phyloP scores from a whole-genome alignment of 2,797 vertebrate species.

The Paguma larvata region DNA sequence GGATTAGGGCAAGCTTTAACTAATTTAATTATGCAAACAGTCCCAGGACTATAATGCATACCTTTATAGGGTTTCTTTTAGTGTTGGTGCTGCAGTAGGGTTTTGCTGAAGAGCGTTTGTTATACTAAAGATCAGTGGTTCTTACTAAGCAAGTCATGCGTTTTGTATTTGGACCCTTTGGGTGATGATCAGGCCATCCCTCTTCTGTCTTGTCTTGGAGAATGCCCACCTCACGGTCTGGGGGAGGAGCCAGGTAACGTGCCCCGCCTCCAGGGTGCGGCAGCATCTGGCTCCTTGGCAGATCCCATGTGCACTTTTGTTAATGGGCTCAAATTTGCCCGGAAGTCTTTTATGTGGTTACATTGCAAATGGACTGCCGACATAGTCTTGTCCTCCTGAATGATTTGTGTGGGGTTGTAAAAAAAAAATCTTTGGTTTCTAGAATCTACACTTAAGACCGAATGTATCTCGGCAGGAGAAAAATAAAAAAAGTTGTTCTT shows the following conservation, averaged over 20 bases:
- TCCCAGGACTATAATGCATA: background rate
- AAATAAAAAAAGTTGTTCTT: slow-evolving; percentile 72
- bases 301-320: slow-evolving; percentile 86
- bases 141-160: background rate
- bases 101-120: slow-evolving; percentile 15
- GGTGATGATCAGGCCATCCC: background rate
- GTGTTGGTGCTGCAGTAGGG: background rate
- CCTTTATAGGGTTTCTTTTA: slow-evolving; percentile 9
- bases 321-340: slow-evolving; percentile 86
- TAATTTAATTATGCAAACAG: slow-evolving; percentile 38
- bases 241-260: slow-evolving; percentile 78
- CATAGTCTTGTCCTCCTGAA: slow-evolving; percentile 77
- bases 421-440: slow-evolving; percentile 32
- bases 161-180: slow-evolving; percentile 35
- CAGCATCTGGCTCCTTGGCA: slow-evolving; percentile 87
- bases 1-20: slow-evolving; percentile 19
- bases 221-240: slow-evolving; percentile 79
- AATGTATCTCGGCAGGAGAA: slow-evolving; percentile 81
- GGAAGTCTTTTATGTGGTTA: slow-evolving; percentile 88
- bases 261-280: slow-evolving; percentile 53
- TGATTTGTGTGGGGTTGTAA: slow-evolving; percentile 47
- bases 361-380: slow-evolving; percentile 86
- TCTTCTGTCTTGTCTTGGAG: slow-evolving; percentile 70
- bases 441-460: background rate
- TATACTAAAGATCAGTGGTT: background rate